These are phyloP conservation scores for Lasiurus cinereus DNA, from an alignment of 2,113 vertebrate genomes.

Conservation along the genomic window DNA sequence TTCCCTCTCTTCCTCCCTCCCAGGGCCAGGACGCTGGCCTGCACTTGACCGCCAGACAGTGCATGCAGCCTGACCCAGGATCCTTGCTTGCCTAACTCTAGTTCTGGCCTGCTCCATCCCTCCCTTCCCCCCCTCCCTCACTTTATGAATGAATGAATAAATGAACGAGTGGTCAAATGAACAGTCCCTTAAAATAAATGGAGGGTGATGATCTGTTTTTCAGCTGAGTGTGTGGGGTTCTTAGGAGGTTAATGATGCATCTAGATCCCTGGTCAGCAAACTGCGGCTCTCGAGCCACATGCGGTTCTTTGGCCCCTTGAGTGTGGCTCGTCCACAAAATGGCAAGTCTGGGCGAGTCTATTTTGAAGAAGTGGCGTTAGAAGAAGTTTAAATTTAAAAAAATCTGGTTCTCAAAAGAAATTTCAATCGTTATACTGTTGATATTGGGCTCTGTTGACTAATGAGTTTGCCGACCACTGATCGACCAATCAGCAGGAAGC, in stretches of 20 bases:
- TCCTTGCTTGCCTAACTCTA: too few relatives aligned
- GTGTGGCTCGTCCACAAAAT: too few relatives aligned
- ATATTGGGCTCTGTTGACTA: too few relatives aligned
- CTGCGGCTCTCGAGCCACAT: too few relatives aligned
- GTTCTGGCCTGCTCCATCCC: not conserved
- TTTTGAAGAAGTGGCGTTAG: too few relatives aligned
- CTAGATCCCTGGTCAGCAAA: not conserved
- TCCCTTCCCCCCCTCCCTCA: not conserved
- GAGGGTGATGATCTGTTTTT: not conserved
- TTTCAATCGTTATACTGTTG: too few relatives aligned
- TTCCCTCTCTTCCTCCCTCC: not conserved
- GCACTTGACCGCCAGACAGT: not conserved
- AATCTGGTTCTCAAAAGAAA: too few relatives aligned
- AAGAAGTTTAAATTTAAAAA: too few relatives aligned
- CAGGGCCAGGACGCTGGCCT: not conserved
- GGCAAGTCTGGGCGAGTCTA: too few relatives aligned
- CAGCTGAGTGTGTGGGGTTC: not conserved
- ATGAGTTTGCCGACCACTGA: too few relatives aligned
- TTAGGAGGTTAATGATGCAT: not conserved
- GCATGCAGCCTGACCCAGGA: not conserved
- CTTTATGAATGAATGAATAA: not conserved
- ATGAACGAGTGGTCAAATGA: not conserved
- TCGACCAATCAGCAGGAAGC: not conserved
- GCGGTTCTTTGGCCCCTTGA: too few relatives aligned
- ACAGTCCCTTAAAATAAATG: not conserved